These are phyloP conservation scores for Rhipidura dahli DNA, from an alignment of 2,113 vertebrate genomes.

Conservation along the genomic window DNA sequence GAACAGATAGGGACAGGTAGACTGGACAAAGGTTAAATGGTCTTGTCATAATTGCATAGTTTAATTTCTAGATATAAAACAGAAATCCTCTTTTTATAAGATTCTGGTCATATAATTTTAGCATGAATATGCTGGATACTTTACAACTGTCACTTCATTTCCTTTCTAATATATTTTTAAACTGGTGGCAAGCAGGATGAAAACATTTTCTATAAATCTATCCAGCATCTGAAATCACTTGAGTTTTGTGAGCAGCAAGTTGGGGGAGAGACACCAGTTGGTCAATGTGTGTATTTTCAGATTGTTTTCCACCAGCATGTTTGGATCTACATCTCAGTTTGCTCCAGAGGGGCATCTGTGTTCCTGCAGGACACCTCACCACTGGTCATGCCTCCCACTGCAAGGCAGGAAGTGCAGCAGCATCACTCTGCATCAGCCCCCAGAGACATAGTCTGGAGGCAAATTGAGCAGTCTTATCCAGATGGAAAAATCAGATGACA, in stretches of 20 bases:
- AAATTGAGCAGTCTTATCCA: slow-evolving; percentile 41
- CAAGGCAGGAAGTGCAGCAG: background rate
- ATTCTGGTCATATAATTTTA: background rate
- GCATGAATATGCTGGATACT: background rate
- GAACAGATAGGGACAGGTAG: background rate
- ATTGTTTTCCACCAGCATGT: background rate
- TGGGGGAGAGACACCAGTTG: background rate
- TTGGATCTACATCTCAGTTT: background rate
- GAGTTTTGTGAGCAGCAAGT: background rate
- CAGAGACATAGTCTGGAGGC: background rate
- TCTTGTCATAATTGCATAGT: background rate
- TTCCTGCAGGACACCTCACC: rapidly evolving
- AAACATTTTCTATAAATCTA: background rate
- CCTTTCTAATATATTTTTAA: background rate
- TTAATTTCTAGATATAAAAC: slow-evolving; percentile 6
- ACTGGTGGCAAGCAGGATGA: background rate
- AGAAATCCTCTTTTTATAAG: background rate
- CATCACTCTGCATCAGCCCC: background rate
- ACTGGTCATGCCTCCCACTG: background rate
- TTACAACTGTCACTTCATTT: background rate
- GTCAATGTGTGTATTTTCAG: background rate
- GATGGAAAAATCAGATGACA: slow-evolving; percentile 52
- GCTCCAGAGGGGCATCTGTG: background rate
- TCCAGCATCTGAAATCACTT: background rate
- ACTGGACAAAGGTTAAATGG: background rate